Percentiles rank a stretch among this genome's conserved stretches.
Conservation (phyloP, 2,113 vertebrate genomes). For the Tauraco erythrolophus region DNA sequence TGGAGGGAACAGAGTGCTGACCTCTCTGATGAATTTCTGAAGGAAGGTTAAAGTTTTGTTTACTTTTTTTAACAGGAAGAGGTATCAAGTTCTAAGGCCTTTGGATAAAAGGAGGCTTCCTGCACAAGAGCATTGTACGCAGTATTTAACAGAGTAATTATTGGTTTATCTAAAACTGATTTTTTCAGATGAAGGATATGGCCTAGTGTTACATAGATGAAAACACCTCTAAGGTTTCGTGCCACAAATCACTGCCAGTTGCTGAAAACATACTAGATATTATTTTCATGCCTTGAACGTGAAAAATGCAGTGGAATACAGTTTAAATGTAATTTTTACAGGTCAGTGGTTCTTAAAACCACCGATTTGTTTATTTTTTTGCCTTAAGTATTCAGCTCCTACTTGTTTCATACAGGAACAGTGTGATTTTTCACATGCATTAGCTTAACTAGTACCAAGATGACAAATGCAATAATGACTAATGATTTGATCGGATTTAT, state of each 20-base stretch:
- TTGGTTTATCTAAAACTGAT: neutral
- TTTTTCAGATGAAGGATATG: neutral
- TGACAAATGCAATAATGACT: neutral
- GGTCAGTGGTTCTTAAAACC: neutral
- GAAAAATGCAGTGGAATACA: slow-evolving; percentile 12
- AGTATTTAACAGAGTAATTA: slow-evolving; percentile 6
- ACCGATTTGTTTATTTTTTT: neutral
- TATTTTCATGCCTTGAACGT: neutral
- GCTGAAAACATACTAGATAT: neutral
- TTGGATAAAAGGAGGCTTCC: neutral
- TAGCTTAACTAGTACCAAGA: neutral
- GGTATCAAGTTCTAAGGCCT: neutral
- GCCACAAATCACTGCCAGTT: neutral
- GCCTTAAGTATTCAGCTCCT: neutral
- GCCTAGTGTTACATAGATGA: neutral
- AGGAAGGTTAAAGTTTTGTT: slow-evolving; percentile 71
- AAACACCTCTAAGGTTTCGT: neutral
- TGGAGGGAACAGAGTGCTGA: slow-evolving; percentile 61
- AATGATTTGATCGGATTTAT: neutral
- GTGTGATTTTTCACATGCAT: neutral
- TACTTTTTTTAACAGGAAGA: slow-evolving; percentile 51
- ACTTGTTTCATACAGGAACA: neutral
- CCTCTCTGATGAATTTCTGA: slow-evolving; percentile 70
- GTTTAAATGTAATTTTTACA: slow-evolving; percentile 42
- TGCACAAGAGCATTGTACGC: neutral